Evolutionary conservation across 2,113 vertebrate species (phyloP).

Genomic region (Calyptommatus sinebrachiatus): DNA sequence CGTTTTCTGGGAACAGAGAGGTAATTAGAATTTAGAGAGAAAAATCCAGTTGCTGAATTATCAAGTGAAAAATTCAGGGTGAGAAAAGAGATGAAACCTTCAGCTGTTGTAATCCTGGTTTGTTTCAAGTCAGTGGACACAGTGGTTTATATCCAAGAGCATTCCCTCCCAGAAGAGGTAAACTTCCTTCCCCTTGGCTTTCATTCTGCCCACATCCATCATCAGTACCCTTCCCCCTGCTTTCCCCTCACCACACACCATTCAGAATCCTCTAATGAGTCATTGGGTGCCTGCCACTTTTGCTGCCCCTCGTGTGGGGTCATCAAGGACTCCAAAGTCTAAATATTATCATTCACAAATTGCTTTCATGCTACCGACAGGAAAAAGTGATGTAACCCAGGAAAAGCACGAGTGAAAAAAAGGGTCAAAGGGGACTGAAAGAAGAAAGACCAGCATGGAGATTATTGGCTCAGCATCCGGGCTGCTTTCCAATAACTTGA

Average conservation of each 20-base stretch:
- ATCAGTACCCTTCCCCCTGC: background rate
- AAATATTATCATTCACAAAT: slow-evolving; percentile 31
- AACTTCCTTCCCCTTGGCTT: slow-evolving; percentile 5
- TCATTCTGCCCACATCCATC: background rate
- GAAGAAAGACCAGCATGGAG: background rate
- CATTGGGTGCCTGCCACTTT: background rate
- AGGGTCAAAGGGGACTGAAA: background rate
- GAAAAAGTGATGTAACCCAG: slow-evolving; percentile 16
- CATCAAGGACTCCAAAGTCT: slow-evolving; percentile 26
- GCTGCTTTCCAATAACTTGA: background rate
- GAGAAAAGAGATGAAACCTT: background rate
- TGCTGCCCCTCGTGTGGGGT: slow-evolving; percentile 6
- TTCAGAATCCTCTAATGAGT: background rate
- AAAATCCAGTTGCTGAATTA: background rate
- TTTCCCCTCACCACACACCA: background rate
- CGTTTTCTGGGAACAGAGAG: background rate
- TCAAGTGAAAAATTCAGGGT: background rate
- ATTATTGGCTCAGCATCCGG: background rate
- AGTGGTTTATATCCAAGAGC: background rate
- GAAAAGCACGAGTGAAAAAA: background rate
- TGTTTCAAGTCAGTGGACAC: background rate
- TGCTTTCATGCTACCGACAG: slow-evolving; percentile 32
- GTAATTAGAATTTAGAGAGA: background rate
- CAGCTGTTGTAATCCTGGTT: background rate
- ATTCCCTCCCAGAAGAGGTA: background rate